Evolutionary conservation across 2,888 invertebrate genomes (phyloP).

Genomic region (Cheilosia impressa): DNA sequence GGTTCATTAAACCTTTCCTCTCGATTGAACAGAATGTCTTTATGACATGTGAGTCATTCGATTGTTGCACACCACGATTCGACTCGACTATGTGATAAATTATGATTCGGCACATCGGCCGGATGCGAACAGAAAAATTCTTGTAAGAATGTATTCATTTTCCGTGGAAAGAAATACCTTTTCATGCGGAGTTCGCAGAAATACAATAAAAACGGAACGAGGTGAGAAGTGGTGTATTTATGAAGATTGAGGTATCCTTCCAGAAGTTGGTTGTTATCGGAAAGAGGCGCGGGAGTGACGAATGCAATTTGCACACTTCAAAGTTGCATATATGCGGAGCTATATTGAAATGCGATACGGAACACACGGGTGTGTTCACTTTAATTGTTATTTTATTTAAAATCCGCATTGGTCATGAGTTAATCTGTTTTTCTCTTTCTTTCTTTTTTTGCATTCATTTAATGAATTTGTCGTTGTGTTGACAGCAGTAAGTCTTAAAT

Average conservation of each 20-base stretch:
- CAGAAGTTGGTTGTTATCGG: not conserved
- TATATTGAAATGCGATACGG: conserved; percentile 8
- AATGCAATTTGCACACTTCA: conserved; percentile 34
- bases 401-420: conserved; percentile 19
- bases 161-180: conserved; percentile 35
- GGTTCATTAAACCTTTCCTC: conserved; percentile 40
- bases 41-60: conserved; percentile 47
- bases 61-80: conserved; percentile 12
- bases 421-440: conserved; percentile 16
- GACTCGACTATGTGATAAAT: conserved; percentile 43
- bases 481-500: conserved; percentile 17
- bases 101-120: conserved; percentile 57
- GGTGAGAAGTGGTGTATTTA: conserved; percentile 23
- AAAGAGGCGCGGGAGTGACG: conserved; percentile 46
- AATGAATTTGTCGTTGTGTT: conserved; percentile 28
- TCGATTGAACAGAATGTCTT: conserved; percentile 14
- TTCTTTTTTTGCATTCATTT: conserved; percentile 30
- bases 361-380: conserved; percentile 6
- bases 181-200: conserved; percentile 59
- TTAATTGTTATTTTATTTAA: conserved; percentile 30
- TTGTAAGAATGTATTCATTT: conserved; percentile 40
- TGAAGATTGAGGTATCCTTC: not conserved
- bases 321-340: not conserved
- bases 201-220: conserved; percentile 43
- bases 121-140: conserved; percentile 54